Evolutionary conservation across 1,140 invertebrate species (phyloP).

Genomic region (Zaprionus kolodkinae): DNA sequence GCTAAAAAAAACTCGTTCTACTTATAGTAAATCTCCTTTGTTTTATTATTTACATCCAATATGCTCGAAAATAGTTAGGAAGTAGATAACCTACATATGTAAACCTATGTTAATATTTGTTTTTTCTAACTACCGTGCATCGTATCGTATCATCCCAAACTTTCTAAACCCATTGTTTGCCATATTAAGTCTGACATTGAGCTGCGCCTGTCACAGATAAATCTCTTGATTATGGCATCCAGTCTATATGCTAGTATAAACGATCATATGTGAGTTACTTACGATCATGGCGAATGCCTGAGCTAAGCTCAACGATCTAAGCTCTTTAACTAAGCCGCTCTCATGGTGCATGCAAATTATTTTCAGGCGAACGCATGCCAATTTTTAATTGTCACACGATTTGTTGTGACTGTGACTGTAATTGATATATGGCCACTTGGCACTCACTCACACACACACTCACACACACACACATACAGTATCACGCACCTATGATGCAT

Average conservation of each 20-base stretch:
- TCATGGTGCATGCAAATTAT: conserved; percentile 70
- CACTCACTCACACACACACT: conserved; percentile 16
- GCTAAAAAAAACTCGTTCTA: too few species aligned
- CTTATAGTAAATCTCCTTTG: too few species aligned
- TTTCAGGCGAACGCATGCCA: conserved; percentile 66
- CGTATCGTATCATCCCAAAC: neutral
- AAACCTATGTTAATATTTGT: too few species aligned
- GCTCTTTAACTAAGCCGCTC: conserved; percentile 69
- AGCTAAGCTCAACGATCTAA: conserved; percentile 13
- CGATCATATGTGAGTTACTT: conserved; percentile 20
- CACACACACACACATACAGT: neutral
- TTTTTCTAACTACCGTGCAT: too few species aligned
- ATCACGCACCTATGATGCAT: conserved; percentile 6
- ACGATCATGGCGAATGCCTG: conserved; percentile 13
- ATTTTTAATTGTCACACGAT: conserved; percentile 77
- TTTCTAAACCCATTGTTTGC: conserved; percentile 10
- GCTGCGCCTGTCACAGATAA: conserved; percentile 13
- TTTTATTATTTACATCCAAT: too few species aligned
- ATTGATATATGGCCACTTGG: conserved; percentile 69
- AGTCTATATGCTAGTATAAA: neutral
- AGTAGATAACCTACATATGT: too few species aligned
- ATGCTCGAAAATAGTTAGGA: too few species aligned
- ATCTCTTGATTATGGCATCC: conserved; percentile 24
- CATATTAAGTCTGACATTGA: conserved; percentile 39
- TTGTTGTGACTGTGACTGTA: conserved; percentile 78